Base-by-base conservation (phyloP, 2,797 vertebrate species). In the Ataeniobius toweri region DNA sequence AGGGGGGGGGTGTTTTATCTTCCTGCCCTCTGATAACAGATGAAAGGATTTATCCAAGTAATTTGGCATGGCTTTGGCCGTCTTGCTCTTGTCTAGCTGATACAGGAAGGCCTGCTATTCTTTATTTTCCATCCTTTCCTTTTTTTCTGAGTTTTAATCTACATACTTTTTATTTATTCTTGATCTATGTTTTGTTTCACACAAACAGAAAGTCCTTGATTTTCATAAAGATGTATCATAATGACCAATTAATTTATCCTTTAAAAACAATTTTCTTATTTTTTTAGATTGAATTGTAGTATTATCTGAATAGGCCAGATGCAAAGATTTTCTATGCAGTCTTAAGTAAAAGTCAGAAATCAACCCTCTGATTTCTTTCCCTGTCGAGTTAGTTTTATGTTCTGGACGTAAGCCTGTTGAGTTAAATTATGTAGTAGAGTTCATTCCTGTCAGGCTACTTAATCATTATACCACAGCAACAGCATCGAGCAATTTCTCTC, bases 21-120 rank as follows among this genome's bases (percentile, higher is more conserved):
- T 80, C 65, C 63, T 75, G 63, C 59, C 76, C 13, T 77, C 16
- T 59, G n/a, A 71, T 28, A 80, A 48, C 74, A 48, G 51, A 77
- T 71, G 28, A 77, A 69, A 69, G 67, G 67, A 69, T 26, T 69
- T 69, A 46, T 56, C 31, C 51, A 56, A 73, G 71, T 41, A 50
- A 48, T 31, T 70, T 70, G 48, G 9, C 2, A 44, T 58, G 24
- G 51, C 36, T 56, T 24, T 69, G 26, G 41, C 39, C 63, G 56
- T 75, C 41, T 71, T 80, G n/a, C 48, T 24, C 20, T 69, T 77
- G 63, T 44, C 20, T 75, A 50, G 31, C 39, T 63, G 12, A 53
- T 44, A 65, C 53, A 55, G 53, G 50, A 41, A 68, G 12, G 22
- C 44, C 65, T 68, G 39, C 44, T 69, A 5, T 39, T 36, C 18